These are phyloP conservation scores for Philotrypesis tridentata DNA, from an alignment of 1,140 invertebrate species.

Conservation along the genomic window DNA sequence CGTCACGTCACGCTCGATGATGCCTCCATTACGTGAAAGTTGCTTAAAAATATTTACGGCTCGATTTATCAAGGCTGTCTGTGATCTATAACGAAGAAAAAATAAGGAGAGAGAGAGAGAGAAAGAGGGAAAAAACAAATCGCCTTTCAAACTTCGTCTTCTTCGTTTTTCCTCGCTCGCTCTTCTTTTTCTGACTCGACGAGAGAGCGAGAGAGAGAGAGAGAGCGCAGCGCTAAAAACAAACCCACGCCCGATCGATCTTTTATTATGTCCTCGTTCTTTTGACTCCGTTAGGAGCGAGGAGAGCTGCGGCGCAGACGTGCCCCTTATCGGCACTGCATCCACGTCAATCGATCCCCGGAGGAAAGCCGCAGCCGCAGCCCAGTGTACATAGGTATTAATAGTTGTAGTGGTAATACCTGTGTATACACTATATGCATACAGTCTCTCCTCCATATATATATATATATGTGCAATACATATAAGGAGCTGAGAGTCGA, in stretches of 20 bases:
- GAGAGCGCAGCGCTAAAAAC: no score
- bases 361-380: slow-evolving; percentile 61
- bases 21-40: not conserved
- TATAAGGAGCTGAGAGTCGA: no score
- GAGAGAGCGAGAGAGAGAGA: no score
- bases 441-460: no score
- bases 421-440: not conserved
- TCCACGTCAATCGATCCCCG: not conserved
- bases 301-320: slow-evolving; percentile 1
- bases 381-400: not conserved
- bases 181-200: not conserved
- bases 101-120: slow-evolving; percentile 11
- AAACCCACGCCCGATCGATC: slow-evolving; percentile 18
- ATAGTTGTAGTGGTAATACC: slow-evolving; percentile 43
- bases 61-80: not conserved
- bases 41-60: not conserved
- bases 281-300: slow-evolving; percentile 34
- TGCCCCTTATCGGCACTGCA: slow-evolving; percentile 15
- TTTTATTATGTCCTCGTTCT: slow-evolving; percentile 38
- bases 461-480: no score
- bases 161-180: not conserved
- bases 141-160: no score
- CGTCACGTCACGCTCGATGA: not conserved
- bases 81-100: slow-evolving; percentile 12
- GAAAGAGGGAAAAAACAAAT: slow-evolving; percentile 29